Evolutionary conservation across 2,113 vertebrate species (phyloP), one percentile per base, ranked within the genome.

Genomic region (Junco hyemalis): DNA sequence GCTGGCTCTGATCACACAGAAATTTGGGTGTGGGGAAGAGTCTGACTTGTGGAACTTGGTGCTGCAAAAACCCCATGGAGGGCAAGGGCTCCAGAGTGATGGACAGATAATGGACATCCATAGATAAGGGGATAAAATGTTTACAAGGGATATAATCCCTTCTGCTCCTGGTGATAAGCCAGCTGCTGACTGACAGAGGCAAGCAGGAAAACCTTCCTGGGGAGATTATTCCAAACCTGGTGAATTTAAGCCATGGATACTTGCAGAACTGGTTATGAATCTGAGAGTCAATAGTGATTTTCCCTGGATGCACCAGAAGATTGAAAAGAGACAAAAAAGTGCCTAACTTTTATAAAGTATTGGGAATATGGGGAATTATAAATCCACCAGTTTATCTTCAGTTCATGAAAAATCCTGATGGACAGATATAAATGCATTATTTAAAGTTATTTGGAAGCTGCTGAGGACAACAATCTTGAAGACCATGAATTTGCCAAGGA

Each of bases 111-210:
- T 83, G 85, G 81, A 42, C 86, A 96, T 83, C 85, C 88, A 68
- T 5, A 83, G 94, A 96, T 95, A 88, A 95, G 82, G 0, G 11
- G 92, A 96, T 95, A 84, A 95, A 94, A 92, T 7, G 60, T 81
- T 93, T 90, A 81, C 90, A 83, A 45, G 72, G 88, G 72, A 65
- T 35, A 86, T 86, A 96, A 97, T 96, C 92, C 85, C 51, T 92
- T 70, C 94, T 96, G 96, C 44, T 96, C 74, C 88, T 68, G 85
- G 74, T 94, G 96, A 96, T 96, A 96, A 95, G 47, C 42, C 95
- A 56, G 81, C 42, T 91, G 79, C 79, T 90, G 82, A 92, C 71
- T 95, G 94, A 93, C 91, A 94, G 79, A 81, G 76, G n/a, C 71
- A 91, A 76, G 81, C 45, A 87, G 19, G 63, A 76, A 87, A 95